A percentile compares a stretch with the other conserved stretches of the same genome.
phyloP scores from a whole-genome alignment of 2,888 invertebrate genomes.

The Drosophila prostipennis region DNA sequence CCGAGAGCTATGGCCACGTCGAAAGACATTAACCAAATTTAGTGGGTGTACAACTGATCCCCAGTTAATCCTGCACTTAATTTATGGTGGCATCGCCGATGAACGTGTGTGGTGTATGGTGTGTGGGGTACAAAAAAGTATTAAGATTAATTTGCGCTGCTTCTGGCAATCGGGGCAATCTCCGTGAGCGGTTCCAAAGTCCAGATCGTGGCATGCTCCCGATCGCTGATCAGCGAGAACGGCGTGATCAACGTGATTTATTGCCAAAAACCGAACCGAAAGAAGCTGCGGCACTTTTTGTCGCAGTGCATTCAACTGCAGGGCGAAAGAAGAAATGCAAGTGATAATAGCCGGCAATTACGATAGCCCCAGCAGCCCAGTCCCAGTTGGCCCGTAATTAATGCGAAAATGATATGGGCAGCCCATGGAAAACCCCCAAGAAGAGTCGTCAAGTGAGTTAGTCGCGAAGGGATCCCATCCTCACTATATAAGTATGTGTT shows the following conservation, averaged over 20 bases:
- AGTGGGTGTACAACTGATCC: conserved; percentile 1
- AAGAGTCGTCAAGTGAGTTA: conserved; percentile 19
- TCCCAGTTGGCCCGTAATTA: conserved; percentile 52
- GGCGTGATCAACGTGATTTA: conserved; percentile 24
- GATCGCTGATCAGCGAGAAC: conserved; percentile 55
- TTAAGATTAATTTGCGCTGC: conserved; percentile 50
- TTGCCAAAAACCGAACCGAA: conserved; percentile 34
- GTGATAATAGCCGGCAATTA: conserved; percentile 49
- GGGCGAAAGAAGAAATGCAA: conserved; percentile 46
- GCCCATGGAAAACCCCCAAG: conserved; percentile 73
- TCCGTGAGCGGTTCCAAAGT: conserved; percentile 68
- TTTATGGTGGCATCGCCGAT: conserved; percentile 20
- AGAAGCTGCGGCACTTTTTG: conserved; percentile 36
- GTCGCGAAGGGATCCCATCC: background rate
- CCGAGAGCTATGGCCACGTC: conserved; percentile 2
- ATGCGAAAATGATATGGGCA: conserved; percentile 44
- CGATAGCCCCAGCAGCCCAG: conserved; percentile 50
- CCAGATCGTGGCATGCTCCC: conserved; percentile 62
- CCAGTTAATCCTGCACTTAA: conserved; percentile 26
- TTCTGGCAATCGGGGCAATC: conserved; percentile 52
- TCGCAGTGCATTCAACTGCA: conserved; percentile 69
- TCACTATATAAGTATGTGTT: background rate
- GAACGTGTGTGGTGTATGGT: conserved; percentile 14
- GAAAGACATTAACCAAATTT: background rate
- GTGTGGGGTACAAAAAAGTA: conserved; percentile 17